A percentile compares a stretch with the other conserved stretches of the same genome.
phyloP scores from a whole-genome alignment of 2,797 vertebrate genomes.

The Caiman crocodilus region DNA sequence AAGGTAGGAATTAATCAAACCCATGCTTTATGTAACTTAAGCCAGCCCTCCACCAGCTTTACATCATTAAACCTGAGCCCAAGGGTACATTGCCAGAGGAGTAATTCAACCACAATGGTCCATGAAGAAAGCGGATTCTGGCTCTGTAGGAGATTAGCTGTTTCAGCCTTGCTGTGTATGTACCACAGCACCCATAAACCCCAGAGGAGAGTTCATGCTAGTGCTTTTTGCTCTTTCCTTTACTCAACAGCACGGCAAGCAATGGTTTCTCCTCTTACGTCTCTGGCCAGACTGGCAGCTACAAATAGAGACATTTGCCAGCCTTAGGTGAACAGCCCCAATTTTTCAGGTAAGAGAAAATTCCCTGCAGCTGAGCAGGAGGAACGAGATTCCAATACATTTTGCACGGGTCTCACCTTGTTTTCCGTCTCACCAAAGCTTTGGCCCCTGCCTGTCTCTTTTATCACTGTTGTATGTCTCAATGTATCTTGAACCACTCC shows the following conservation, averaged over 20 bases:
- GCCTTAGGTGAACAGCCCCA: not conserved
- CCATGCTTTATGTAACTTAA: conserved; percentile 31
- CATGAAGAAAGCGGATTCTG: not conserved
- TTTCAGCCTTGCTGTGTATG: conserved; percentile 32
- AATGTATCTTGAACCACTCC: not conserved
- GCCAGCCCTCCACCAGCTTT: conserved; percentile 41
- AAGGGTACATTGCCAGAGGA: conserved; percentile 10
- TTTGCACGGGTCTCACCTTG: conserved; percentile 15
- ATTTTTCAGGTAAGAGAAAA: conserved; percentile 60
- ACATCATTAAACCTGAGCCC: conserved; percentile 4
- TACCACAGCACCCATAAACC: not conserved
- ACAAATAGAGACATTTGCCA: conserved; percentile 52
- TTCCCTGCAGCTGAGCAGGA: conserved; percentile 37
- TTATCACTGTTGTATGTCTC: not conserved
- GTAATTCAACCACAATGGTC: conserved; percentile 42
- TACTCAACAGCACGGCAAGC: conserved; percentile 60
- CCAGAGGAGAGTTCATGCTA: conserved; percentile 1
- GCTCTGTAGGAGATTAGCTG: conserved; percentile 41
- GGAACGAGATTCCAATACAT: not conserved
- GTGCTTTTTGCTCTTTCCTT: not conserved
- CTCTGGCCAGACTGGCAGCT: conserved; percentile 65
- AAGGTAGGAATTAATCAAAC: conserved; percentile 46
- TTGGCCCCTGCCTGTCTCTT: not conserved
- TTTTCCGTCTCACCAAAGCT: not conserved
- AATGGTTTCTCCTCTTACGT: conserved; percentile 60